Conservation (phyloP, 1,140 invertebrate genomes). For the Eumaeus atala region DNA sequence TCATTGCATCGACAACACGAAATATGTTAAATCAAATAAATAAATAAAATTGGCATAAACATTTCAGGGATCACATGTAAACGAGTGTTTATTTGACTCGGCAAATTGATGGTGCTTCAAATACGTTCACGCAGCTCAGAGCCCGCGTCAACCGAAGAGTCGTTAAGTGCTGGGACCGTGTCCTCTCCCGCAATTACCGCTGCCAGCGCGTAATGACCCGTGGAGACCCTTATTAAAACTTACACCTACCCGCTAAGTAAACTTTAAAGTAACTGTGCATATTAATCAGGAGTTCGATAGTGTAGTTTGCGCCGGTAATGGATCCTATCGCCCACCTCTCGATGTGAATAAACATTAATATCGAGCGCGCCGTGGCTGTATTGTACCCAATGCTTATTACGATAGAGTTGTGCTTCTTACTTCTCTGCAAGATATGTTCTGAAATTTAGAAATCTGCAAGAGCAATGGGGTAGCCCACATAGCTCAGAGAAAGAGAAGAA, state of each 20-base stretch:
- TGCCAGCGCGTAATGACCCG: slow-evolving; percentile 23
- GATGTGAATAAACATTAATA: slow-evolving; percentile 7
- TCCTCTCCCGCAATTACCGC: slow-evolving; percentile 47
- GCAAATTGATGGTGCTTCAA: slow-evolving; percentile 21
- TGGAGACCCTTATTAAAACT: slow-evolving; percentile 57
- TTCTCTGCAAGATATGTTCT: too few species aligned
- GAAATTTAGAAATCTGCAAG: too few species aligned
- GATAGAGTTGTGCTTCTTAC: too few species aligned
- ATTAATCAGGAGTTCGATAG: slow-evolving; percentile 54
- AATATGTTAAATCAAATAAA: too few species aligned
- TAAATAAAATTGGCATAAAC: background rate
- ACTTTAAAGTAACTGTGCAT: slow-evolving; percentile 51
- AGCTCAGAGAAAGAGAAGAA: too few species aligned
- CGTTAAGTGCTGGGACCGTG: slow-evolving; percentile 44
- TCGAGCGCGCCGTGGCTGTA: too few species aligned
- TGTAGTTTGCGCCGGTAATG: slow-evolving; percentile 36
- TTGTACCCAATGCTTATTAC: too few species aligned
- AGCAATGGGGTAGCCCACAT: too few species aligned
- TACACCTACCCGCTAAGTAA: slow-evolving; percentile 39
- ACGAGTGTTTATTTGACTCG: slow-evolving; percentile 6
- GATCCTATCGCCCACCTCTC: slow-evolving; percentile 21
- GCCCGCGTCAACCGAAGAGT: slow-evolving; percentile 41
- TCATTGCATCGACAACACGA: too few species aligned
- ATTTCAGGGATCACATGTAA: slow-evolving; percentile 3
- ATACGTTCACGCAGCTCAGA: slow-evolving; percentile 28